These are phyloP conservation scores for Drosophila conformis DNA, from an alignment of 2,888 invertebrate genomes.

Conservation along the genomic window DNA sequence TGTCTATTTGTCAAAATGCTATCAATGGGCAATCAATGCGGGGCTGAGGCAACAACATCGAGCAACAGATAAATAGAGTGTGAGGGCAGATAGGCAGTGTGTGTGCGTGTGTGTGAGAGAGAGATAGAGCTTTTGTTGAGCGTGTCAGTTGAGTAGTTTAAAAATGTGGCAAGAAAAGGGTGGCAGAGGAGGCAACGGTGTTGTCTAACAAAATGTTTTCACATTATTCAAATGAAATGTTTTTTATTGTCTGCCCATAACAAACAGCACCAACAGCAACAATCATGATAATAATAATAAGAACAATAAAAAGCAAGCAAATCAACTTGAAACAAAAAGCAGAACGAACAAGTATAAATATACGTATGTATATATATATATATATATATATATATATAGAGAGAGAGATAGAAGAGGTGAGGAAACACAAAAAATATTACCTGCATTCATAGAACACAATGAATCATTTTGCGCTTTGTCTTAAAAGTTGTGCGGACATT, in stretches of 20 bases:
- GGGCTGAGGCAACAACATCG: conserved; percentile 4
- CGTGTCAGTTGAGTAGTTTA: conserved; percentile 34
- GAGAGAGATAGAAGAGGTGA: background rate
- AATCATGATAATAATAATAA: conserved; percentile 27
- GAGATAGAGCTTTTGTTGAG: background rate
- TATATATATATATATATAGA: background rate
- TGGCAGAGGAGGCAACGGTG: conserved; percentile 15
- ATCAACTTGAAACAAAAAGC: conserved; percentile 29
- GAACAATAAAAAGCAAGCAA: conserved; percentile 26
- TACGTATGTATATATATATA: too few relatives aligned
- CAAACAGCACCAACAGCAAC: conserved; percentile 25
- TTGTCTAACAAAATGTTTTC: conserved; percentile 70
- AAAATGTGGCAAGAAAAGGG: conserved; percentile 27
- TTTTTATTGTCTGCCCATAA: conserved; percentile 65
- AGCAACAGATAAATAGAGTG: conserved; percentile 33
- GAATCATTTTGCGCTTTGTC: conserved; percentile 58
- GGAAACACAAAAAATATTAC: conserved; percentile 48
- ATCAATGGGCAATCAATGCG: conserved; percentile 62
- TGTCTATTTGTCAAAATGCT: conserved; percentile 24
- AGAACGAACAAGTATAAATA: conserved; percentile 6
- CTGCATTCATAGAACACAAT: conserved; percentile 64
- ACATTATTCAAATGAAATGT: conserved; percentile 76
- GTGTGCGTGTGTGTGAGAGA: background rate
- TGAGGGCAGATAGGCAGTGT: background rate
- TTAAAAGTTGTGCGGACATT: conserved; percentile 25